Evolutionary conservation across 2,113 vertebrate species (phyloP).

Genomic region (Pterocles orientalis): DNA sequence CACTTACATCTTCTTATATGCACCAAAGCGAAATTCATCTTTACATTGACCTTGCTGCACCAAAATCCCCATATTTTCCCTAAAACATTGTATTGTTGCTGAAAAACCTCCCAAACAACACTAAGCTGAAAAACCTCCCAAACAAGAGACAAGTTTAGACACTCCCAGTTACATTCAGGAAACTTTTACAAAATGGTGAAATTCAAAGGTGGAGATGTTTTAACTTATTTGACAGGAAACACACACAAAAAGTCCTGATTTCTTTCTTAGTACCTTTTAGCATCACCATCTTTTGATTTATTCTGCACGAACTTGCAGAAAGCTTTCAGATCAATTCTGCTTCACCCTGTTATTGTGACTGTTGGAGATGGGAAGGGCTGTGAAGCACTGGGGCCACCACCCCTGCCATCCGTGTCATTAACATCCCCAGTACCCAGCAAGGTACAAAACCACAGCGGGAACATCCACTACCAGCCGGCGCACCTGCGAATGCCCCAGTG

Average conservation of each 20-base stretch:
- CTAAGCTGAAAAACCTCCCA: no score
- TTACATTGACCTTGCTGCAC: neutral
- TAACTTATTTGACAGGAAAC: neutral
- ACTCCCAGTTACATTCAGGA: neutral
- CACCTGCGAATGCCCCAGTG: fast-evolving
- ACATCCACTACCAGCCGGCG: neutral
- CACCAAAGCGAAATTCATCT: neutral
- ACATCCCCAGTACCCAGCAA: neutral
- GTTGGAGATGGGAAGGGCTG: neutral
- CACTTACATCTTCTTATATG: neutral
- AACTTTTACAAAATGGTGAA: neutral
- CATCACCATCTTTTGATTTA: neutral
- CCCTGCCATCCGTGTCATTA: neutral
- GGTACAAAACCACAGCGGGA: neutral
- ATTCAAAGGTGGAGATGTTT: neutral
- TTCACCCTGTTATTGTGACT: neutral
- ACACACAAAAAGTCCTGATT: fast-evolving
- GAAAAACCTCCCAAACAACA: neutral
- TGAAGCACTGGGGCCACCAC: neutral
- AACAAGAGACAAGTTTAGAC: neutral
- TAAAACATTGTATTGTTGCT: neutral
- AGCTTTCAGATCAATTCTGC: neutral
- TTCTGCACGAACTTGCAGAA: neutral
- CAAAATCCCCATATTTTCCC: neutral
- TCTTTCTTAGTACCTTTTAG: neutral